Base-by-base conservation (phyloP, 2,113 vertebrate species). In the Bothrops jararaca region DNA sequence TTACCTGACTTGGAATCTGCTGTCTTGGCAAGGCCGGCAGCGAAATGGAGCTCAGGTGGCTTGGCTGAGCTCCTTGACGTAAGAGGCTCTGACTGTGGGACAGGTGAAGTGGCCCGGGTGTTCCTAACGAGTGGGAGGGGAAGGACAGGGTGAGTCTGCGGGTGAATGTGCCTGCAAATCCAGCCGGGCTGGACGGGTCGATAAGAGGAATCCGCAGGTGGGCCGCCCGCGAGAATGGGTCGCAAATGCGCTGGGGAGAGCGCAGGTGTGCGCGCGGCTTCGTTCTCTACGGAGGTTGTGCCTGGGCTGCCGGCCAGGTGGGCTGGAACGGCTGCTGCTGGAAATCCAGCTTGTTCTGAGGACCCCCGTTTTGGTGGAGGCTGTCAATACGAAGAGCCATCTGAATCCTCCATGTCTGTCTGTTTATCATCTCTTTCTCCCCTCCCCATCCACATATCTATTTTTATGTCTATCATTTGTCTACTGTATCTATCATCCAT, bases 101-200 rank as follows among this genome's bases (percentile, higher is more conserved):
- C 23, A 99, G 97, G 88, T 99, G n/a, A 99, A 89, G 99, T 99
- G 94, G 99, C 99, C 94, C n/a, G n/a, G 99, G 99, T 94, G 99
- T 99, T 96, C 99, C 99, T 99, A 99, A 94, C 94, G 97, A 96
- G 87, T 93, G 94, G 24, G 87, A 94, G 90, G 45, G 42, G 42
- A 89, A 34, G 34, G 6, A 89, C 0, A n/a, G 34, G 20, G n/a
- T 22, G 11, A 57, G n/a, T 7, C 39, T 45, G 20, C n/a, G 24
- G 24, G 50, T 6, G 58, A 85, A 85, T 15, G 9, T 1, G 48
- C 29, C 29, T 10, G 9, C 15, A 3, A 3, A 20, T 12, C 8
- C 9, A 3, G 29, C 48, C 2, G 45, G 39, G 39, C 2, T 2
- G 39, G 42, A 24, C 1, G 12, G 48, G 23, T 13, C 0, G 48